Evolutionary conservation across 92 coral and sea anemone genomes (phyloP).

Genomic region (Micromussa lordhowensis): DNA sequence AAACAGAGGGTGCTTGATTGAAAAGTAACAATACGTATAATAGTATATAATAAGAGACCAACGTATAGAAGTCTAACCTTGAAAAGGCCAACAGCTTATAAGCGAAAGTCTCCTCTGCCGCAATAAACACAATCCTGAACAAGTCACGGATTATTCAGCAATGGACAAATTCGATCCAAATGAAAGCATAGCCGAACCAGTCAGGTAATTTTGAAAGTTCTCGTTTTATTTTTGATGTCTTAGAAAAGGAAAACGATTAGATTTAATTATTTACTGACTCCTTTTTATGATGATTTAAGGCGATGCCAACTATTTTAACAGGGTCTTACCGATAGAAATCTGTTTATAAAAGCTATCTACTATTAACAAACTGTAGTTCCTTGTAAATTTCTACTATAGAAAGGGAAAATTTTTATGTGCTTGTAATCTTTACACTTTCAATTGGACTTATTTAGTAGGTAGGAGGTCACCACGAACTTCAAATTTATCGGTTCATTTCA

Average conservation of each 20-base stretch:
- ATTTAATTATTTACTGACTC: constrained; percentile 17
- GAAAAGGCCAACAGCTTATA: neutral
- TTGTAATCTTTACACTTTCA: neutral
- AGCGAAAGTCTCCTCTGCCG: neutral
- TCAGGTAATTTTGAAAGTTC: constrained; percentile 12
- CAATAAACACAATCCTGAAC: neutral
- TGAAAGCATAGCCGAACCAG: neutral
- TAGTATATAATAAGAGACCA: constrained; percentile 27
- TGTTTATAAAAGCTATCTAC: neutral
- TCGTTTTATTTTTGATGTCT: neutral
- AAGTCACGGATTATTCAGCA: neutral
- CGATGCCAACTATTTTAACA: neutral
- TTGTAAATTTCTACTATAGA: neutral
- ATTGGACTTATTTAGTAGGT: neutral
- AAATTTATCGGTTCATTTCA: neutral
- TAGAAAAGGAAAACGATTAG: neutral
- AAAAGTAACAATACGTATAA: constrained; percentile 50
- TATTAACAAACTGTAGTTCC: neutral
- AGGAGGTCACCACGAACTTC: neutral
- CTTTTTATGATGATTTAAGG: constrained; percentile 17
- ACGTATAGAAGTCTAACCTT: constrained; percentile 20
- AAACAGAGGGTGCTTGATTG: constrained; percentile 32
- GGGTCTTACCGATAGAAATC: neutral
- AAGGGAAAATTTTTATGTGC: neutral
- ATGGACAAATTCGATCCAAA: neutral